Conservation (phyloP, 1,140 invertebrate species). For the Teleogryllus occipitalis region DNA sequence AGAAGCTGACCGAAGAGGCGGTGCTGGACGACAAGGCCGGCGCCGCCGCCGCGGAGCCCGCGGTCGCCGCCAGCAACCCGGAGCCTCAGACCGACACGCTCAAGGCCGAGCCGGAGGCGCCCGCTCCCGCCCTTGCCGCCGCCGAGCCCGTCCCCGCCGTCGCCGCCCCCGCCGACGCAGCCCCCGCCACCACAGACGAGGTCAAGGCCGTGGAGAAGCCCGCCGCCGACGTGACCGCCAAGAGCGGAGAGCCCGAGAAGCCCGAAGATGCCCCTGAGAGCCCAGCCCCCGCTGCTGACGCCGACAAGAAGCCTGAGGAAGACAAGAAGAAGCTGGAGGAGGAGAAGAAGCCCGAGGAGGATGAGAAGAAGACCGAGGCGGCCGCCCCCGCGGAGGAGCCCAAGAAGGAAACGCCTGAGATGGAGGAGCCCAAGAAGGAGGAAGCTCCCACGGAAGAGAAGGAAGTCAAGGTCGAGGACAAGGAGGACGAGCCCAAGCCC, state of each 20-base stretch:
- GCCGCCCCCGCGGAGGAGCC: background rate
- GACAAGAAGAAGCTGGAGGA: constrained; percentile 9
- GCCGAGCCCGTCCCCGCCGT: constrained; percentile 20
- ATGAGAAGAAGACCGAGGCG: background rate
- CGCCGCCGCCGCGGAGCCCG: background rate
- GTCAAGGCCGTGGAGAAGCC: constrained; percentile 12
- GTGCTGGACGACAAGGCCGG: too few relatives aligned
- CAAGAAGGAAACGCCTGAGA: background rate
- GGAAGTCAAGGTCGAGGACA: too few relatives aligned
- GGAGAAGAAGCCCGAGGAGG: constrained; percentile 11
- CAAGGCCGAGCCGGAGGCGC: constrained; percentile 16
- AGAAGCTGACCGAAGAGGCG: too few relatives aligned
- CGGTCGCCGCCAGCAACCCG: background rate
- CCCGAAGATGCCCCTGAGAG: background rate
- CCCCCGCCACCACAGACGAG: constrained; percentile 9
- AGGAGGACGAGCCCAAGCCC: background rate
- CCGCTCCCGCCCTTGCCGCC: constrained; percentile 17
- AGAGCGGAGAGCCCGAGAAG: constrained; percentile 15
- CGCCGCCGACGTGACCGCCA: background rate
- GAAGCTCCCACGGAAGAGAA: background rate
- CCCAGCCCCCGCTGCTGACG: background rate
- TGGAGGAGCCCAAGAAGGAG: constrained; percentile 7
- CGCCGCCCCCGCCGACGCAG: constrained; percentile 16
- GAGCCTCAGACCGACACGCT: constrained; percentile 19
- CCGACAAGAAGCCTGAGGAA: constrained; percentile 15